A percentile compares a stretch with the other conserved stretches of the same genome.
Conservation (phyloP, 2,888 invertebrate species). For the Ctena decussata region DNA sequence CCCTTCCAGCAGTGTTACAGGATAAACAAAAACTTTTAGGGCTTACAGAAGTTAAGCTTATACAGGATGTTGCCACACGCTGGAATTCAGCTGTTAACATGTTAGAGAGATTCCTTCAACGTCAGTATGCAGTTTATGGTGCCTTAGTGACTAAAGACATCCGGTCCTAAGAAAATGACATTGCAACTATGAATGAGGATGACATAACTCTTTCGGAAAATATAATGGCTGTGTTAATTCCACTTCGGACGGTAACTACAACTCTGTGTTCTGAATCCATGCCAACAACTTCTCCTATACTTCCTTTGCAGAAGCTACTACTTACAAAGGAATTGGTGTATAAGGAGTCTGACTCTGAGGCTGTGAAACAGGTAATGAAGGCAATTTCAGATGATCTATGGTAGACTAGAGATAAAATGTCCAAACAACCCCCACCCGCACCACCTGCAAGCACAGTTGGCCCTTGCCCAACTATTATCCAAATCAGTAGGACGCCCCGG, state of each 20-base stretch:
- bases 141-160: not conserved
- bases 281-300: too few species aligned
- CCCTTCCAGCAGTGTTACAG: too few species aligned
- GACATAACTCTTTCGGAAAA: not conserved
- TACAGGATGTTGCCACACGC: not conserved
- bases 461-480: too few species aligned
- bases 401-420: too few species aligned
- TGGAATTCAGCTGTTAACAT: conserved; percentile 15
- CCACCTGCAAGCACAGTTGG: too few species aligned
- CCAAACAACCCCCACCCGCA: too few species aligned
- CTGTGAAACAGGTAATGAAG: not conserved
- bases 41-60: not conserved
- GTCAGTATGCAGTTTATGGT: not conserved
- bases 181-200: conserved; percentile 1
- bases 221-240: not conserved
- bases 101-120: not conserved
- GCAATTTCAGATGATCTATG: not conserved
- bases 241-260: not conserved
- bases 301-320: not conserved
- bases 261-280: not conserved
- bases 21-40: not conserved
- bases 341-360: not conserved
- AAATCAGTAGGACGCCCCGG: too few species aligned
- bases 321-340: not conserved
- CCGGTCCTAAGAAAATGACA: not conserved